phyloP scores from a whole-genome alignment of 2,113 vertebrate species.

The Panthera leo region DNA sequence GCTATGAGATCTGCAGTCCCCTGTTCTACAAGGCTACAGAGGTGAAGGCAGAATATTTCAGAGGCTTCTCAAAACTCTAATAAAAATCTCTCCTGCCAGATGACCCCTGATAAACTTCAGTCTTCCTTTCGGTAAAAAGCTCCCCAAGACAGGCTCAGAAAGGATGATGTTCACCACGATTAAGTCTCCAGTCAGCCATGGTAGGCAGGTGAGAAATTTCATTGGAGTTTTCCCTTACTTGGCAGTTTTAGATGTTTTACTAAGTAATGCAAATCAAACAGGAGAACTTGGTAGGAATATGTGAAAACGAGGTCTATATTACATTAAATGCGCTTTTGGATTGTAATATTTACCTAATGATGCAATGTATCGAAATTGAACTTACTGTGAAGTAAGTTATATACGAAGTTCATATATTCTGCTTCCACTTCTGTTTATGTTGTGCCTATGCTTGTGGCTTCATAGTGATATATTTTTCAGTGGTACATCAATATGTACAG shows the following conservation, averaged over 20 bases:
- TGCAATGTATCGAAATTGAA: background rate
- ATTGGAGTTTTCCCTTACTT: background rate
- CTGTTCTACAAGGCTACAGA: constrained; percentile 52
- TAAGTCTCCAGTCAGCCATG: constrained; percentile 49
- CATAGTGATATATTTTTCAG: background rate
- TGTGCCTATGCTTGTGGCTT: background rate
- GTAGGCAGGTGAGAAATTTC: constrained; percentile 57
- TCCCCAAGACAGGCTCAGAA: constrained; percentile 45
- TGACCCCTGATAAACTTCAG: constrained; percentile 69
- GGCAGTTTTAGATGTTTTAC: constrained; percentile 61
- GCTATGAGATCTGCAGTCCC: constrained; percentile 52
- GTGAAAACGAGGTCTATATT: constrained; percentile 35
- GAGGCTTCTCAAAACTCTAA: constrained; percentile 73
- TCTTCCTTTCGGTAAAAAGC: constrained; percentile 49
- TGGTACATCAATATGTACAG: background rate
- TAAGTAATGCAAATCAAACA: constrained; percentile 61
- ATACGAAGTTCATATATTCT: background rate
- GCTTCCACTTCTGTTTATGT: background rate
- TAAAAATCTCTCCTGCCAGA: constrained; percentile 67
- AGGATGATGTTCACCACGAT: constrained; percentile 26
- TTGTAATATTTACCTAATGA: constrained; percentile 33
- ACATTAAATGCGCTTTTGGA: background rate
- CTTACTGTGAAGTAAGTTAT: background rate
- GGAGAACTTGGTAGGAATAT: background rate
- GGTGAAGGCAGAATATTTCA: constrained; percentile 71